These are phyloP conservation scores for Atopsyche davidsoni DNA, from an alignment of 1,140 invertebrate genomes.

Conservation along the genomic window DNA sequence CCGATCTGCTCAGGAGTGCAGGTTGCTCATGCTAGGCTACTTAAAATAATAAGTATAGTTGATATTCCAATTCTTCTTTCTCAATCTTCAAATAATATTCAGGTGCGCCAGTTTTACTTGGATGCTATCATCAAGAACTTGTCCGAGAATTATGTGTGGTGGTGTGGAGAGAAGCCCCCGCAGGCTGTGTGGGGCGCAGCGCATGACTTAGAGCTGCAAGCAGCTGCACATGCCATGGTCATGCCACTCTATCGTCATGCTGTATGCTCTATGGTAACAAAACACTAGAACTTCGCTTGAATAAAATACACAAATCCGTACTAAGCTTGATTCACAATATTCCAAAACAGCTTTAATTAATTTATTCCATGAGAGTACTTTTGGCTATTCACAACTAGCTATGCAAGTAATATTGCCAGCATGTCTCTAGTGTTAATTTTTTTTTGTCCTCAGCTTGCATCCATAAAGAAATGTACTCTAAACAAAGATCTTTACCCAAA, in stretches of 20 bases:
- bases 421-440: no score
- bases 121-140: constrained; percentile 42
- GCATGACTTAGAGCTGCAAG: constrained; percentile 41
- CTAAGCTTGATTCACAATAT: no score
- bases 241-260: constrained; percentile 41
- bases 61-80: background rate
- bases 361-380: no score
- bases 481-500: constrained; percentile 17
- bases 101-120: constrained; percentile 47
- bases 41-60: no score
- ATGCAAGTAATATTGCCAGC: no score
- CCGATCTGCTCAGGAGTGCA: no score
- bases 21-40: no score
- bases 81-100: constrained; percentile 22
- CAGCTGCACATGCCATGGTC: constrained; percentile 41
- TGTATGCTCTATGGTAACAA: no score
- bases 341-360: no score
- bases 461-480: constrained; percentile 14
- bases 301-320: no score
- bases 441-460: constrained; percentile 22
- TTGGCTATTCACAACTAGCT: no score
- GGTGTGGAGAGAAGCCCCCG: constrained; percentile 28
- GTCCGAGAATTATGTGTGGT: constrained; percentile 37
- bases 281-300: background rate
- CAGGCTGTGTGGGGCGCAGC: constrained; percentile 45